A percentile compares a stretch with the other conserved stretches of the same genome.
Conservation (phyloP, 2,113 vertebrate species). For the Felis chaus region DNA sequence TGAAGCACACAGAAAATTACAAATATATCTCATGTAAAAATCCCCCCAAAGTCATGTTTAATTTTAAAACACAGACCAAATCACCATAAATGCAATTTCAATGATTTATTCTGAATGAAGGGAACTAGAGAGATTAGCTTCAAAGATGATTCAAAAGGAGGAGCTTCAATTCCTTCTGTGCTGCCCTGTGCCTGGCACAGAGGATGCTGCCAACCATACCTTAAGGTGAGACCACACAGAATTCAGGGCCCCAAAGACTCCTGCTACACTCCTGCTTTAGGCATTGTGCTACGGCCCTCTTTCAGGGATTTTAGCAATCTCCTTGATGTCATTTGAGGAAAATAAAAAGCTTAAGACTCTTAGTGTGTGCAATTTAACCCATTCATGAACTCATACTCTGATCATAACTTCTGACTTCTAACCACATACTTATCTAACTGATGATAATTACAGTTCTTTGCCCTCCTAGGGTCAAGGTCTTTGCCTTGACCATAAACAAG, state of each 20-base stretch:
- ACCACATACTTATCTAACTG: not conserved
- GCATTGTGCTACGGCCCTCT: not conserved
- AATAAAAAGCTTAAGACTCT: conserved; percentile 15
- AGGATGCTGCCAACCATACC: not conserved
- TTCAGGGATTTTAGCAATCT: not conserved
- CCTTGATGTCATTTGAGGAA: not conserved
- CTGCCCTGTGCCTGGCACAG: not conserved
- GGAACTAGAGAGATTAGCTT: not conserved
- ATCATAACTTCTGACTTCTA: not conserved
- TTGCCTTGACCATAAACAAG: not conserved
- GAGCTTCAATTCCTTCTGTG: not conserved
- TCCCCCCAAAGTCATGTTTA: not conserved
- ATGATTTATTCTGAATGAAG: not conserved
- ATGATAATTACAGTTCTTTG: not conserved
- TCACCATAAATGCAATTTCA: not conserved
- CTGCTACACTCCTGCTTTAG: not conserved
- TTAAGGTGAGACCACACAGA: not conserved
- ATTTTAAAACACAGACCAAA: conserved; percentile 41
- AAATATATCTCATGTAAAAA: conserved; percentile 59
- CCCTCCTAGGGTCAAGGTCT: no score
- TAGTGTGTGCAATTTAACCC: not conserved
- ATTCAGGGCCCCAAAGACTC: not conserved
- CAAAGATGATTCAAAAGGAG: not conserved
- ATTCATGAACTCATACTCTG: not conserved
- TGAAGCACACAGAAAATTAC: conserved; percentile 31